Base-by-base conservation (phyloP, 2,113 vertebrate species). In the Poeciliopsis occidentalis region DNA sequence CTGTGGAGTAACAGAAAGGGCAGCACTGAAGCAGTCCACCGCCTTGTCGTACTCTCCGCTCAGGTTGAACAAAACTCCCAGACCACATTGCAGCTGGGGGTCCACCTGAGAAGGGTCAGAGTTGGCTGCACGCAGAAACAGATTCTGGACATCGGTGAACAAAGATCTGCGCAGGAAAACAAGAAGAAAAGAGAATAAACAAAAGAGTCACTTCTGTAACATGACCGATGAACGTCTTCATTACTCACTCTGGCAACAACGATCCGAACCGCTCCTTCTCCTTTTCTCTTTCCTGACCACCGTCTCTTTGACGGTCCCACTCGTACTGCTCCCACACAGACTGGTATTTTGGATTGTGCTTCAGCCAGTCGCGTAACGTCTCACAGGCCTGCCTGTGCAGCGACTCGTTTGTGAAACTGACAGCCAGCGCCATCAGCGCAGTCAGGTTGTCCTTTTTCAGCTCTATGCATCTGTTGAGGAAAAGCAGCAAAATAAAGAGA, bases 1-100 rank as follows among this genome's bases (percentile, higher is more conserved):
- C 73, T 98, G 95, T 60, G 98, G 98, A 30, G 94, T 96, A 73
- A 96, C 95, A 0, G 96, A 97, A 70, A 99, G 96, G 0, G 98
- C 98, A 0, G 97, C 96, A 1, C 95, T 97, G 91, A 99, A 99
- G 78, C 98, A 99, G 93, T 99, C 98, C 83, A 99, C 96, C 0
- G 98, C 98, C 82, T 99, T 99, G 92, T 99, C 96, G 0, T 98
- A 99, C 70, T 99, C 98, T 34, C 97, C 96, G 0, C 98, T 99
- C 51, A 99, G 95, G 91, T 99, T 99, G 91, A 99, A 99, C 39
- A 99, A 96, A 57, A 99, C 98, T 0, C 98, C 98, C 57, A 99
- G 88, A 29, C 98, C 98, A 73, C 98, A 99, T 87, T 99, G 98
- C 71, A 99, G 96, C 66, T 99, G 97, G 1, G 98, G 96, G 88